Evolutionary conservation across 2,797 vertebrate species (phyloP).

Genomic region (Gymnothorax javanicus): DNA sequence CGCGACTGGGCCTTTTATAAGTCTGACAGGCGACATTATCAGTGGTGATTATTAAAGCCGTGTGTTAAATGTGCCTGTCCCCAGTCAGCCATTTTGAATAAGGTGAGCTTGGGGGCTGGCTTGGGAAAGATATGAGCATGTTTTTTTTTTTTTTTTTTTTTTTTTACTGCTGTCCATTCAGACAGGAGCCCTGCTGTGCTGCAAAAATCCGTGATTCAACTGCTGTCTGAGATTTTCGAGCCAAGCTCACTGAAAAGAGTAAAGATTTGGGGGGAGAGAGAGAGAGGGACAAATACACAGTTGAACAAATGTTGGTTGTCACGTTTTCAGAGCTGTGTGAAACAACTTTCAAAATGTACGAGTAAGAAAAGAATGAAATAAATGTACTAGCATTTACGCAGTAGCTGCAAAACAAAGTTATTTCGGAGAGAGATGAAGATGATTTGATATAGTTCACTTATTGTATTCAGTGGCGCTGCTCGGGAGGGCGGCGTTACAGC

Average conservation of each 20-base stretch:
- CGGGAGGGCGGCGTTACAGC: slow-evolving; percentile 49
- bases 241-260: background rate
- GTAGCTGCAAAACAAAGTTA: background rate
- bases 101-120: background rate
- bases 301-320: no score
- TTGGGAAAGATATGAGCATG: background rate
- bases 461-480: background rate
- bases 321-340: background rate
- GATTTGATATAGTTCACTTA: background rate
- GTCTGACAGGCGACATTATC: background rate
- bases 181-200: background rate
- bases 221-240: background rate
- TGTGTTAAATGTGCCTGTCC: background rate
- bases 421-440: background rate
- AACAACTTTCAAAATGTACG: background rate
- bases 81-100: background rate
- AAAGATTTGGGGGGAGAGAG: slow-evolving; percentile 15
- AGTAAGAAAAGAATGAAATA: background rate
- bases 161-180: background rate
- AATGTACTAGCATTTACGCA: background rate
- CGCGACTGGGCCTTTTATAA: background rate
- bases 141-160: slow-evolving; percentile 5
- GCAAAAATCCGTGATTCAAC: background rate
- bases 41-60: background rate
- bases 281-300: slow-evolving; percentile 9